Evolutionary conservation across 2,113 vertebrate species (phyloP), one percentile per base, ranked within the genome.

Genomic region (Perca flavescens): DNA sequence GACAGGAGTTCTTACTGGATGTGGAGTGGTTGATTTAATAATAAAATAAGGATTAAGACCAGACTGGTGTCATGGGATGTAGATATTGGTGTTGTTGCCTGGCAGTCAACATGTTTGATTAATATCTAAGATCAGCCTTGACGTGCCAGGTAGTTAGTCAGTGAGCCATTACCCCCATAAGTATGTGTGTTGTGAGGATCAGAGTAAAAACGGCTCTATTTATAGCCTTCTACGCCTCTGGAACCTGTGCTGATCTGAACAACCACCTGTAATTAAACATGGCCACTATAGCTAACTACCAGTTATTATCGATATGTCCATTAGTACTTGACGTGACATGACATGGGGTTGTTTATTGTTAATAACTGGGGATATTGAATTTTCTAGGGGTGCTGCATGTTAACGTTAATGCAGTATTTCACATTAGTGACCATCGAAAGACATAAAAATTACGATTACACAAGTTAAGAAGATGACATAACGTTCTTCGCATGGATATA

Each of bases 151-250:
- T 74, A 53, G 67, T 80, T 64, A 77, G 67, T 80, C 71, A 72
- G 66, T 65, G 36, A 77, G 60, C 52, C 56, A 50, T 77, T 80
- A 66, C 3, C 11, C 4, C 36, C n/a, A 57, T 79, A 43, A 82
- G 47, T 63, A 11, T 69, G 49, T 61, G 31, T 77, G 50, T 16
- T 75, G 58, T 76, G 70, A 74, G 69, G 36, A 78, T 82, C 74
- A 64, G 25, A 67, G 50, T 6, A 68, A 77, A 74, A 76, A 10
- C 21, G 74, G 31, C 22, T 76, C 15, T 81, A 73, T 89, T 77
- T 88, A 86, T 57, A 71, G 62, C 19, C 52, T 11, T 62, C 28
- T 68, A 5, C 12, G 34, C 15, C 13, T 43, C 31, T n/a, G 40
- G 40, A 43, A 43, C 25, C 46, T n/a, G 15, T 13, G 65, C 36